Evolutionary conservation across 2,888 invertebrate genomes (phyloP), one percentile per base, ranked within the genome.

Genomic region (Linyphia triangularis): DNA sequence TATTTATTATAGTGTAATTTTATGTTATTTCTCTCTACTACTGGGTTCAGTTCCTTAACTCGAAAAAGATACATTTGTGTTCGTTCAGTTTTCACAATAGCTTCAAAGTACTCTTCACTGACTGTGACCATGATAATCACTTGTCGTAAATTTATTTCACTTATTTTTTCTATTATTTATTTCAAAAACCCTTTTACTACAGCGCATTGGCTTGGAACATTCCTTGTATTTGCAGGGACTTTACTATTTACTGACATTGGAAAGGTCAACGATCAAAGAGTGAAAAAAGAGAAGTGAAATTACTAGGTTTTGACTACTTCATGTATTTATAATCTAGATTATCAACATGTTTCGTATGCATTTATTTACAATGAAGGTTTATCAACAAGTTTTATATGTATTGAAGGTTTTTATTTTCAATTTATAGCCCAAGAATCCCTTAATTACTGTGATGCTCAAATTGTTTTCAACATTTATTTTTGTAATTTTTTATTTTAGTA

Each of bases 121-220:
- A 97, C 98, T 0, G 98, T 99, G 0, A 99, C 99, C 0, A 94
- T 99, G 91, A 97, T 99, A 0, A 96, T 99, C 37, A 99, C 99
- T 0, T 93, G 99, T 81, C 94, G 99, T 73, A 99, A 99, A 93
- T 99, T 99, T 92, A 94, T 97, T 40, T 98, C 98, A 0, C 94
- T 99, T 51, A 93, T 99, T n/a, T 96, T 99, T 92, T 99, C 99
- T 0, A 98, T 99, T 91, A 91, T 97, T 72, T 98, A 98, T 93
- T 99, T 99, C 92, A 94, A 95, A 91, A 99, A 99, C 94, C 96
- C 97, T 0, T 99, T 99, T 92, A 99, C 98, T 0, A 9, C 95
- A 0, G 95, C 95, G 67, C 99, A 99, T 92, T 98, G 98, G 97
- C 91, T 96, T 57, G 99, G 99, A 5, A 97, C 99, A 0, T 91